Conservation (phyloP, 2,888 invertebrate genomes). For the Apamea anceps region DNA sequence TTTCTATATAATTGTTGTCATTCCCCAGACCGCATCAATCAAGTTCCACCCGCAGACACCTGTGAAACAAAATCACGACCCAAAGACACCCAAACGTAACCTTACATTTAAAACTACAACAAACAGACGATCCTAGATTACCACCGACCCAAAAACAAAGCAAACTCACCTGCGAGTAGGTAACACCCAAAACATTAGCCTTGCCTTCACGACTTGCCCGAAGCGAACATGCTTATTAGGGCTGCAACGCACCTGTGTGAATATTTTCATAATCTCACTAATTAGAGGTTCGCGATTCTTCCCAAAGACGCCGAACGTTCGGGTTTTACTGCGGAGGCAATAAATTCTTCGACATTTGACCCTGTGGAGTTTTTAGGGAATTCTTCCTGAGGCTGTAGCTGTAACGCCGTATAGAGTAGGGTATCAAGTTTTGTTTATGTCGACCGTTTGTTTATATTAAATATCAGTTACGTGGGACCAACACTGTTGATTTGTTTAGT, state of each 20-base stretch:
- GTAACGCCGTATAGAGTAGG: conserved; percentile 79
- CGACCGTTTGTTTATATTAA: conserved; percentile 63
- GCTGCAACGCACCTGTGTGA: conserved; percentile 89
- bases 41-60: conserved; percentile 7
- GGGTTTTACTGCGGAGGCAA: conserved; percentile 88
- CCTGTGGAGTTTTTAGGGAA: conserved; percentile 85
- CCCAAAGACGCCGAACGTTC: conserved; percentile 88
- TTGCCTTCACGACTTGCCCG: conserved; percentile 86
- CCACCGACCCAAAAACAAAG: conserved; percentile 80
- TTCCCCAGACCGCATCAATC: not conserved
- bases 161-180: conserved; percentile 83
- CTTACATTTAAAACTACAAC: conserved; percentile 60
- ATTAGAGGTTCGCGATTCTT: conserved; percentile 90
- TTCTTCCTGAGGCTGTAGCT: conserved; percentile 85
- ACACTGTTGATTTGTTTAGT: conserved; percentile 63
- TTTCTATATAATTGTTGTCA: conserved; percentile 8
- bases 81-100: conserved; percentile 41
- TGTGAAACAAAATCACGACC: conserved; percentile 26
- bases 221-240: conserved; percentile 89
- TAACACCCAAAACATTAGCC: conserved; percentile 87
- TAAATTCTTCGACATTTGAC: conserved; percentile 91
- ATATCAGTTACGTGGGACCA: conserved; percentile 66
- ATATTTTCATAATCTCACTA: conserved; percentile 90
- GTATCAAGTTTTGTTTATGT: conserved; percentile 68
- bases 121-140: conserved; percentile 81